Base-by-base conservation (phyloP, 2,888 invertebrate species). In the Mantis religiosa region DNA sequence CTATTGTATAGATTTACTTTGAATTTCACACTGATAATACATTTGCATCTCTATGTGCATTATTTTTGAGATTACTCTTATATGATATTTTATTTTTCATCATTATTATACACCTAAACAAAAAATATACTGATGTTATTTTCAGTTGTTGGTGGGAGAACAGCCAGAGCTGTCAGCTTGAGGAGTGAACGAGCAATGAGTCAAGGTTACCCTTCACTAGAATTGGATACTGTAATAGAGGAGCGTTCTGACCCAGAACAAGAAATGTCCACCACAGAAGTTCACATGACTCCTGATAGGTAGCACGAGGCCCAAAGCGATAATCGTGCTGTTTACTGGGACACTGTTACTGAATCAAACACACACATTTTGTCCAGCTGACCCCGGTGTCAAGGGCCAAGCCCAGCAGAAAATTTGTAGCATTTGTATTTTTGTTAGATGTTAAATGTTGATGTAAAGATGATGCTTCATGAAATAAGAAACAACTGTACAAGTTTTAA, bases 191-290 rank as follows among this genome's bases (percentile, higher is more conserved):
- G 96, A 92, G 95, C 96, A 87, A 94, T 96, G 91, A 96, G 96
- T 82, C 94, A 97, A 87, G 95, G 96, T n/a, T 96, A 96, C 91
- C 96, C 97, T 71, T 95, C 96, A 0, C 93, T 97, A 87, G 97
- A 97, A 92, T 94, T 97, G 91, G 97, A 97, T 92, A 97, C 97
- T 0, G 97, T 97, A 34, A 94, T 97, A 30, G 97, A 97, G 92
- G 97, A 97, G 92, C 95, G 96, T 90, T 97, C 97, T n/a, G 97
- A 97, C 86, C 91, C 91, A 41, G 92, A 92, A 86, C 91, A 91
- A 71, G 91, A 91, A 89, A 90, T 90, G 88, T 91, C 90, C 27
- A 90, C 90, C 28, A 89, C 89, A 12, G 90, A 90, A 54, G 84
- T 91, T 89, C 92, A 94, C 85, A 90, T 91, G 91, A 94, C 94